Evolutionary conservation across 2,113 vertebrate species (phyloP).

Genomic region (Connochaetes taurinus): DNA sequence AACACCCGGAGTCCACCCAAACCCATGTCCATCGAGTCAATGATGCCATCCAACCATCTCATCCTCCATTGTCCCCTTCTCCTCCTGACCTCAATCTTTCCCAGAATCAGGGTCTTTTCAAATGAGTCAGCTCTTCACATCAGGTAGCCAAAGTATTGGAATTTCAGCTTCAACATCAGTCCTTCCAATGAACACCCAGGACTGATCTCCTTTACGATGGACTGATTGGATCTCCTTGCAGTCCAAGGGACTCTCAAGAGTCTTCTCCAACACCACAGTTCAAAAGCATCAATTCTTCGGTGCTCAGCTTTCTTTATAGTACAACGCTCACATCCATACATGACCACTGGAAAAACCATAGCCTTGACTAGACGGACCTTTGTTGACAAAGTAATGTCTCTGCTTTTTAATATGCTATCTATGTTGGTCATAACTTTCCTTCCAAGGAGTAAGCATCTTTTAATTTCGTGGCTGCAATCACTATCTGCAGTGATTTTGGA

Average conservation of each 20-base stretch:
- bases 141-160: not conserved
- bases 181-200: not conserved
- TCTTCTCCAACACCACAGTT: not conserved
- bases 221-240: not conserved
- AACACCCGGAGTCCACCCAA: not conserved
- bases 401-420: not conserved
- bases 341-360: not conserved
- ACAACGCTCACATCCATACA: not conserved
- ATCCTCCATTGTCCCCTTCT: fast-evolving
- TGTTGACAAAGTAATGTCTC: not conserved
- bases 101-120: not conserved
- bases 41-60: not conserved
- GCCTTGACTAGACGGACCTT: not conserved
- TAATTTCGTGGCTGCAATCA: not conserved
- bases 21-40: not conserved
- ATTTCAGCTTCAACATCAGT: not conserved
- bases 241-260: not conserved
- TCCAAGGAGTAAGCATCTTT: not conserved
- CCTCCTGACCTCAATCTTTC: not conserved
- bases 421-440: not conserved
- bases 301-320: fast-evolving
- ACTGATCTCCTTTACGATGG: not conserved
- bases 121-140: not conserved
- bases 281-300: not conserved
- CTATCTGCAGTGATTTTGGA: not conserved